phyloP scores from a whole-genome alignment of 2,888 invertebrate species.

The Aphelenchoides bicaudatus region DNA sequence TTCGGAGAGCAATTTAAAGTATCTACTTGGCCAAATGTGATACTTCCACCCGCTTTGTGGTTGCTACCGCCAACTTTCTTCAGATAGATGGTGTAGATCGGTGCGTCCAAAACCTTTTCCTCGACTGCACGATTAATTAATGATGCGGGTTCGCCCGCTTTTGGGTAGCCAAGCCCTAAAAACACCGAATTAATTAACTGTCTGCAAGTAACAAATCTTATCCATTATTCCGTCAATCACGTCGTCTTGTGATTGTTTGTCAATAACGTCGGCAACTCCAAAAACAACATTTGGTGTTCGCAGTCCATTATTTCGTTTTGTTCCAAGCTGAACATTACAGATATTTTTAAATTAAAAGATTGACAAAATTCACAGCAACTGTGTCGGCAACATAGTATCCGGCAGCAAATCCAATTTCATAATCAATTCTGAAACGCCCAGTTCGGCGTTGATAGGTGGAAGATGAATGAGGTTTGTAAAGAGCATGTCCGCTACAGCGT shows the following conservation, averaged over 20 bases:
- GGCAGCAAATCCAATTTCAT: constrained; percentile 15
- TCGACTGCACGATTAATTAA: constrained; percentile 14
- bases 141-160: constrained; percentile 9
- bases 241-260: constrained; percentile 12
- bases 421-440: neutral
- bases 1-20: constrained; percentile 5
- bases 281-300: constrained; percentile 18
- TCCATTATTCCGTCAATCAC: constrained; percentile 22
- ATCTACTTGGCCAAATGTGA: constrained; percentile 18
- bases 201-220: neutral
- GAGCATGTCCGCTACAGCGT: neutral
- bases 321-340: constrained; percentile 6
- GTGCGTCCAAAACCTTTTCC: constrained; percentile 12
- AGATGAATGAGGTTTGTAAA: neutral
- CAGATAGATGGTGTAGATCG: constrained; percentile 19
- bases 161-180: constrained; percentile 14
- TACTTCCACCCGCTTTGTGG: constrained; percentile 17
- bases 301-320: neutral
- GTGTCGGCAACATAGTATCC: constrained; percentile 6
- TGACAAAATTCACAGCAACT: constrained; percentile 10
- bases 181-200: neutral
- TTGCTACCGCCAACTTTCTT: constrained; percentile 17
- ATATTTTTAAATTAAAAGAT: neutral
- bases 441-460: neutral
- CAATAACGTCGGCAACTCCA: constrained; percentile 14